phyloP scores from a whole-genome alignment of 2,113 vertebrate species.

The Actenoides hombroni region DNA sequence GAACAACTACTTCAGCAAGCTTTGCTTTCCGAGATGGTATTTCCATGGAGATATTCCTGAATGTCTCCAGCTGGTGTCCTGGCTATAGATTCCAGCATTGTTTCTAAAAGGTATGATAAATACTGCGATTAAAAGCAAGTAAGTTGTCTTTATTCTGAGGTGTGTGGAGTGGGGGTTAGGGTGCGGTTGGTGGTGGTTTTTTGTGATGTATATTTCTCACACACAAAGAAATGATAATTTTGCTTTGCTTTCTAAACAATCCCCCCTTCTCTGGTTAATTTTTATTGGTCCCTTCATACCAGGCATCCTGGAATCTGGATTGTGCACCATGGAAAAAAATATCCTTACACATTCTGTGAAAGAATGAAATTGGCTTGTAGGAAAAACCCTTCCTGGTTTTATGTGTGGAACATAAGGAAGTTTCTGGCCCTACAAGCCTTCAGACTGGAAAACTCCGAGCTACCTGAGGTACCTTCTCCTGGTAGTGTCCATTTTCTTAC shows the following conservation, averaged over 20 bases:
- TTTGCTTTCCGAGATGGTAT: slow-evolving; percentile 21
- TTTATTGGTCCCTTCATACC: neutral
- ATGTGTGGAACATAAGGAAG: neutral
- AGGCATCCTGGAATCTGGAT: neutral
- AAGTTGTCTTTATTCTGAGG: neutral
- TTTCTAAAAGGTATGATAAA: slow-evolving; percentile 1
- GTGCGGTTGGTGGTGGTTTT: neutral
- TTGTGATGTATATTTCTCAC: neutral
- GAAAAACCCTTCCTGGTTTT: neutral
- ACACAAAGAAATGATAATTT: neutral
- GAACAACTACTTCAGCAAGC: neutral
- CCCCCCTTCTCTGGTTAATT: neutral
- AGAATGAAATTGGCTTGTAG: neutral
- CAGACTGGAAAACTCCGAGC: neutral
- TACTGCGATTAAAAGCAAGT: neutral
- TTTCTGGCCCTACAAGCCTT: neutral
- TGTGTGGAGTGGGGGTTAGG: rapidly evolving
- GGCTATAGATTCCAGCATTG: neutral
- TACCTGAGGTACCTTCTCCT: neutral
- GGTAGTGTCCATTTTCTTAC: neutral
- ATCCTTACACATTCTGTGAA: neutral
- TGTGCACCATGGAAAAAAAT: neutral
- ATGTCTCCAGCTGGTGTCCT: neutral
- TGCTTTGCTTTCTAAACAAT: neutral
- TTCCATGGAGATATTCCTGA: slow-evolving; percentile 53